Percentiles rank a stretch among this genome's conserved stretches.
phyloP scores from a whole-genome alignment of 2,888 invertebrate genomes.

The Ormyrus labotus region DNA sequence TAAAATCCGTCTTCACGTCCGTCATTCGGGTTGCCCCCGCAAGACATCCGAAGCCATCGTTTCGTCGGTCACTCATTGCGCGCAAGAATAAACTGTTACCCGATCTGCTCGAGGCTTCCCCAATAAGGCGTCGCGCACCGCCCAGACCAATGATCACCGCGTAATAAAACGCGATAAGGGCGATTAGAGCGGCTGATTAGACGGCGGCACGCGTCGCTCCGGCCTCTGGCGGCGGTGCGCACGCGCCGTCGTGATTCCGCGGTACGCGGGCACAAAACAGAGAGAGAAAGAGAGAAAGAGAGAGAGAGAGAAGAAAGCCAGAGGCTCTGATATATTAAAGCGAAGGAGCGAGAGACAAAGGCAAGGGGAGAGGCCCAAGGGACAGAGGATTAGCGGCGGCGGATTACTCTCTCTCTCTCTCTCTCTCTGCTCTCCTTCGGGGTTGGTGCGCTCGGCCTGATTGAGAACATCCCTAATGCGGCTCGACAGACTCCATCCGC shows the following conservation, averaged over 20 bases:
- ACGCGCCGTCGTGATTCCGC: slow-evolving; percentile 55
- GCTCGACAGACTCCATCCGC: slow-evolving; percentile 77
- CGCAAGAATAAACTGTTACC: no score
- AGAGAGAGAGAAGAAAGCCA: slow-evolving; percentile 5
- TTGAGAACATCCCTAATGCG: slow-evolving; percentile 79
- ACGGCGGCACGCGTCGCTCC: slow-evolving; percentile 26
- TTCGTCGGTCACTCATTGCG: no score
- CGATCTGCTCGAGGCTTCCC: not conserved
- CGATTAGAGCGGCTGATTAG: slow-evolving; percentile 39
- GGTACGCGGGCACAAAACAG: slow-evolving; percentile 59
- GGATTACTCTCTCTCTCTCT: slow-evolving; percentile 66
- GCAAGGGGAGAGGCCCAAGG: slow-evolving; percentile 63
- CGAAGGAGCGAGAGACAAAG: slow-evolving; percentile 68
- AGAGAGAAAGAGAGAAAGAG: not conserved
- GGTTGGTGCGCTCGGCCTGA: slow-evolving; percentile 72
- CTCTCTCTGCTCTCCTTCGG: slow-evolving; percentile 53
- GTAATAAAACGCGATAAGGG: slow-evolving; percentile 40
- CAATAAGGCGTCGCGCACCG: slow-evolving; percentile 2
- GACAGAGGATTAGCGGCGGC: slow-evolving; percentile 71
- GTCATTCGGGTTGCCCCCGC: no score
- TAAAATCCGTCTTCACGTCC: no score
- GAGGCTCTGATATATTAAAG: slow-evolving; percentile 54
- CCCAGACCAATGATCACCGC: not conserved
- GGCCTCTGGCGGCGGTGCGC: not conserved
- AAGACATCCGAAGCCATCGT: no score